Evolutionary conservation across 2,797 vertebrate species (phyloP).

Genomic region (Oreochromis mossambicus): DNA sequence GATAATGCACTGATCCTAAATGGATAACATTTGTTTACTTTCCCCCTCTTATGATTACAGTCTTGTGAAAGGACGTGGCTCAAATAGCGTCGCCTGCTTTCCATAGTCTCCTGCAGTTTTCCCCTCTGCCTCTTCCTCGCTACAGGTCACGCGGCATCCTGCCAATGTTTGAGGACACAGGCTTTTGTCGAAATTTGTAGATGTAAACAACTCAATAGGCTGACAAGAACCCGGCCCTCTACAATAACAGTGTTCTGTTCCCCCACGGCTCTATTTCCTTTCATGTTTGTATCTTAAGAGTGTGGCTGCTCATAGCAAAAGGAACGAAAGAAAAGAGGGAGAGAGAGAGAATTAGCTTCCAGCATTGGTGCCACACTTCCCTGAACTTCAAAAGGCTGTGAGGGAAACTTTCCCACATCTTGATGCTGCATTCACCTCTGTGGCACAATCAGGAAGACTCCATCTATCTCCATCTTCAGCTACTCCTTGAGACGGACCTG

Average conservation of each 20-base stretch:
- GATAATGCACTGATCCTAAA: neutral
- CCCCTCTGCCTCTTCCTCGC: neutral
- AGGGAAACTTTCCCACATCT: constrained; percentile 49
- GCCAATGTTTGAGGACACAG: constrained; percentile 29
- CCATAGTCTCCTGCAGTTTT: neutral
- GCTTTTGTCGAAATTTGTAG: constrained; percentile 47
- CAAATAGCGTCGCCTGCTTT: neutral
- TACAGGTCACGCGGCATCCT: constrained; percentile 32
- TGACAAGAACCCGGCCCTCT: constrained; percentile 45
- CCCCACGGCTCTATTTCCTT: constrained; percentile 55
- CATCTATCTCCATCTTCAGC: constrained; percentile 34
- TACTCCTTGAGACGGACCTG: neutral
- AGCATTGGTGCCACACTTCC: constrained; percentile 44
- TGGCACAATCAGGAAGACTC: constrained; percentile 34
- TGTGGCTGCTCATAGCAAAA: constrained; percentile 19
- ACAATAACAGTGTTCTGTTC: constrained; percentile 36
- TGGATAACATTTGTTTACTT: neutral
- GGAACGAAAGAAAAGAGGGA: neutral
- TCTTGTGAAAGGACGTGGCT: neutral
- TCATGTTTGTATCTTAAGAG: constrained; percentile 61
- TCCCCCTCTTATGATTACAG: neutral
- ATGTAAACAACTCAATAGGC: constrained; percentile 62
- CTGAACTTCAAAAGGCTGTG: constrained; percentile 58
- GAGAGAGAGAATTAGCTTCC: constrained; percentile 30
- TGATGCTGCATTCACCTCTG: constrained; percentile 35